Conservation (phyloP, 2,113 vertebrate species). For the Lasiurus cinereus region DNA sequence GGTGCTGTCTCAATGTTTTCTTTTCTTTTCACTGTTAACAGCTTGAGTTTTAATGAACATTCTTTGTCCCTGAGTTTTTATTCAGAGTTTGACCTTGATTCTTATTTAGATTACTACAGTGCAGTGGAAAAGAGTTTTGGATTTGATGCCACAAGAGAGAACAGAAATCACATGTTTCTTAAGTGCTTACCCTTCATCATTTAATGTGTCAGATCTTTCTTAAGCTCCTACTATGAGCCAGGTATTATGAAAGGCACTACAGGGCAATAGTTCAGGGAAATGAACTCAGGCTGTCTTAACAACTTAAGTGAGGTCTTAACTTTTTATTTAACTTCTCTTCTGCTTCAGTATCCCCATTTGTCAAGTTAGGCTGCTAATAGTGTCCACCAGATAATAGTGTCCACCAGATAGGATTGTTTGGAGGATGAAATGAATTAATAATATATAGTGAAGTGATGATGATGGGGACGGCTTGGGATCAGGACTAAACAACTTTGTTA, state of each 20-base stretch:
- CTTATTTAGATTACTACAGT: constrained; percentile 15
- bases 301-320: background rate
- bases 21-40: background rate
- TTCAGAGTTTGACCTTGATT: background rate
- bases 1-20: background rate
- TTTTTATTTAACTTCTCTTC: constrained; percentile 12
- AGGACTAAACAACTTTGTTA: background rate
- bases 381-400: background rate
- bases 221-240: background rate
- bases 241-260: background rate
- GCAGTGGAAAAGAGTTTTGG: constrained; percentile 13
- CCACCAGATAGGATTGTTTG: background rate
- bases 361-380: background rate
- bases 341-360: background rate
- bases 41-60: background rate
- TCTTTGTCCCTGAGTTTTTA: background rate
- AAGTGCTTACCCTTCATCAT: background rate
- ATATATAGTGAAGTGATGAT: background rate
- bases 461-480: background rate
- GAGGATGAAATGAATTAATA: background rate
- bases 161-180: background rate
- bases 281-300: background rate
- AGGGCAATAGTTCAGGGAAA: background rate
- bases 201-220: constrained; percentile 18
- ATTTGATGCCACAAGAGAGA: constrained; percentile 23